A percentile compares a stretch with the other conserved stretches of the same genome.
These are phyloP conservation scores for Alectoris magna DNA, from an alignment of 2,797 vertebrate genomes.

Conservation along the genomic window DNA sequence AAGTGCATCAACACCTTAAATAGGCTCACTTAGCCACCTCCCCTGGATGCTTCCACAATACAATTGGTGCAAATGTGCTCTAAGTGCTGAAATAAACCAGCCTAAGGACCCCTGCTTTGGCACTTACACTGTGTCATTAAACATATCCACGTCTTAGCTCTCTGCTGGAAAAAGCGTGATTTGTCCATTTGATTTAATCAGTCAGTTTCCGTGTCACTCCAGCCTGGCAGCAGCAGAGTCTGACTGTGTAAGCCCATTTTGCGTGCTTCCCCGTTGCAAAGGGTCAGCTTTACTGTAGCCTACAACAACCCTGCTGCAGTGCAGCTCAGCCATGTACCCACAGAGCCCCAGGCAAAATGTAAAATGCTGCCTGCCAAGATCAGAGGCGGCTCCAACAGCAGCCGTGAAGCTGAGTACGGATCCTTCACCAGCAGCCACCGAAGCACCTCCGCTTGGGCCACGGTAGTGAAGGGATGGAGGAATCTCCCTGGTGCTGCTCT, in stretches of 20 bases:
- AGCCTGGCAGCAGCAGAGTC: background rate
- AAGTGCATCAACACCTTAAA: background rate
- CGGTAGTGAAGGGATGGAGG: background rate
- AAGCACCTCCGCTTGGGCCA: background rate
- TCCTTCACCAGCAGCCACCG: background rate
- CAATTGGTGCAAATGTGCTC: background rate
- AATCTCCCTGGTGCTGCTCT: background rate
- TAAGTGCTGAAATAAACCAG: background rate
- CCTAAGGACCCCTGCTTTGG: background rate
- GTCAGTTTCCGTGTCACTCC: background rate
- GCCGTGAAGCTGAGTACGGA: fast-evolving
- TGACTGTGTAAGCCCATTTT: background rate
- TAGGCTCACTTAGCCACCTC: background rate
- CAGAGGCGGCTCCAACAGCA: background rate
- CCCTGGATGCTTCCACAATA: background rate
- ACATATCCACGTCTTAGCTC: background rate
- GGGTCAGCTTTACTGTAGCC: background rate
- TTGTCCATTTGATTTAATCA: constrained; percentile 8
- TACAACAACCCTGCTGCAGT: constrained; percentile 9
- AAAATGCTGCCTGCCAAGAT: background rate
- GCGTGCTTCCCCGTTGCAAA: background rate
- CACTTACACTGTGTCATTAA: background rate
- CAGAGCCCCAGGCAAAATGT: background rate
- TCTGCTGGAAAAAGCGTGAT: background rate
- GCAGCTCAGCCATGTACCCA: background rate